Conservation (phyloP, 2,888 invertebrate species). For the Andricus curvator region DNA sequence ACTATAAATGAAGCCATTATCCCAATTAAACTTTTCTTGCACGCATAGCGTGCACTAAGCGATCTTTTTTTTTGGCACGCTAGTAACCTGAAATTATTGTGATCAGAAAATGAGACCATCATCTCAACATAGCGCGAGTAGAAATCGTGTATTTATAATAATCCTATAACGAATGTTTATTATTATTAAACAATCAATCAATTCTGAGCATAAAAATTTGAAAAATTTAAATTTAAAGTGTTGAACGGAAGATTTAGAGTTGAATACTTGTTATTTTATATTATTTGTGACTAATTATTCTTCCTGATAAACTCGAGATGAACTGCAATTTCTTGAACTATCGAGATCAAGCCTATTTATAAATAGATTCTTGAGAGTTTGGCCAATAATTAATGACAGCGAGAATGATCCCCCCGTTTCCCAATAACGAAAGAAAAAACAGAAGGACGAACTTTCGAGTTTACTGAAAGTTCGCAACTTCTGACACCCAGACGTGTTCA, state of each 20-base stretch:
- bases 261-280: too few relatives aligned
- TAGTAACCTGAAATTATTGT: not conserved
- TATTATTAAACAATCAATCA: too few relatives aligned
- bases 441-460: not conserved
- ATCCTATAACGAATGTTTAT: too few relatives aligned
- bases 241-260: too few relatives aligned
- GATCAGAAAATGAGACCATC: not conserved
- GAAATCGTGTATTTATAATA: not conserved
- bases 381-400: not conserved
- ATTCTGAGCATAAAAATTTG: too few relatives aligned
- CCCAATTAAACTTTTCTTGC: not conserved
- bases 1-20: not conserved
- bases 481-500: not conserved
- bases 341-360: not conserved
- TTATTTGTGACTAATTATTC: not conserved
- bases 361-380: not conserved
- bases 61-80: not conserved
- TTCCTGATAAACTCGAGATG: not conserved
- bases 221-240: too few relatives aligned
- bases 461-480: not conserved
- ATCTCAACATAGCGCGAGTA: not conserved
- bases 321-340: not conserved
- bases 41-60: not conserved
- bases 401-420: not conserved
- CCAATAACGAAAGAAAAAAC: constrained; percentile 11